Conservation (phyloP, 2,888 invertebrate species). For the Mystacides longicornis region DNA sequence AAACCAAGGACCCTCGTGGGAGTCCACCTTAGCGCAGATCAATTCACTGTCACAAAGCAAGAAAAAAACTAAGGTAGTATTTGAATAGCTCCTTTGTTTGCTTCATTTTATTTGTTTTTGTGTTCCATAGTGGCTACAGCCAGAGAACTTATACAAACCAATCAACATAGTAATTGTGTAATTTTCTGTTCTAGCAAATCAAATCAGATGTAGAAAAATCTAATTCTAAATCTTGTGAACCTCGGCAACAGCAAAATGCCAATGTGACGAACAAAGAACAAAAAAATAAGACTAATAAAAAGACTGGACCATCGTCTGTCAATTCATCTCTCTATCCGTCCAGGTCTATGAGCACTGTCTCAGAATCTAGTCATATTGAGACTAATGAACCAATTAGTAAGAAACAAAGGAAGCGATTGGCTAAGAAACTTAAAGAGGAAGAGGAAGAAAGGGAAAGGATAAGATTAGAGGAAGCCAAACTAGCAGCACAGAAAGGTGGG, state of each 20-base stretch:
- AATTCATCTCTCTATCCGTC: slow-evolving; percentile 7
- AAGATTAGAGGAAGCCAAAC: slow-evolving; percentile 15
- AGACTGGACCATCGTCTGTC: not conserved
- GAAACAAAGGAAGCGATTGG: slow-evolving; percentile 40
- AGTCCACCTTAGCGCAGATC: slow-evolving; percentile 44
- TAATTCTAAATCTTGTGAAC: too few relatives aligned
- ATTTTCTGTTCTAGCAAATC: too few relatives aligned
- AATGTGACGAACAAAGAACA: not conserved
- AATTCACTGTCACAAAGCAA: slow-evolving; percentile 36
- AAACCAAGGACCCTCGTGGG: slow-evolving; percentile 35
- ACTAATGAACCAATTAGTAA: slow-evolving; percentile 34
- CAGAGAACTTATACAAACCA: too few relatives aligned
- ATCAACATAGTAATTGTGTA: too few relatives aligned
- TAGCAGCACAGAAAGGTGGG: not conserved
- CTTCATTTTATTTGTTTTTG: too few relatives aligned
- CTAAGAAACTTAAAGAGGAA: slow-evolving; percentile 1
- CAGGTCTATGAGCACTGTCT: slow-evolving; percentile 12
- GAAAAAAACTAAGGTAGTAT: too few relatives aligned
- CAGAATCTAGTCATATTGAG: slow-evolving; percentile 11
- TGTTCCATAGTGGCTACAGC: too few relatives aligned
- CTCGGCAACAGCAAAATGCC: not conserved
- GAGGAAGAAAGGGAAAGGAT: slow-evolving; percentile 30
- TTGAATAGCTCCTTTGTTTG: too few relatives aligned
- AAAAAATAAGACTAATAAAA: too few relatives aligned
- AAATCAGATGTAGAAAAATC: too few relatives aligned